Percentiles rank a stretch among this genome's conserved stretches.
Conservation (phyloP, 2,113 vertebrate species). For the Grallaria varia region DNA sequence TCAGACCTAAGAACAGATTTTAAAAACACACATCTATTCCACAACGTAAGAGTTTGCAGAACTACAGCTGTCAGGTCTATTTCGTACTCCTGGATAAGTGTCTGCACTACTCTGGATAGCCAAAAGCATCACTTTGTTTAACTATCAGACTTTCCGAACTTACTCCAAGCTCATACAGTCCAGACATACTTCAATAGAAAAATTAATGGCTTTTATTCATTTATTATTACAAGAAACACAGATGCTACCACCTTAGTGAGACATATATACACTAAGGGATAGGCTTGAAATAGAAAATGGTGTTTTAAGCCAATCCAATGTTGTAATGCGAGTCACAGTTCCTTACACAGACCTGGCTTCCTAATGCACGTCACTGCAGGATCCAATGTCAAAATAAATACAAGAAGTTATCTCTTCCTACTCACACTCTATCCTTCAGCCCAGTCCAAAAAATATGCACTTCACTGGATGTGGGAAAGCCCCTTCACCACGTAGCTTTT, state of each 20-base stretch:
- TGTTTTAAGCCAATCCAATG: neutral
- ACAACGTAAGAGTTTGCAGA: neutral
- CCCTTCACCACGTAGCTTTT: neutral
- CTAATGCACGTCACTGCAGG: rapidly evolving
- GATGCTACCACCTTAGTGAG: neutral
- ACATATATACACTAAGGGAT: neutral
- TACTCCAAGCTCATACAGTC: neutral
- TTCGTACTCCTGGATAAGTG: neutral
- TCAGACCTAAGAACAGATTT: neutral
- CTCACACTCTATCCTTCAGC: neutral
- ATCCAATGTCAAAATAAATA: constrained; percentile 9
- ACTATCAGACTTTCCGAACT: neutral
- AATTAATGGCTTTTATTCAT: neutral
- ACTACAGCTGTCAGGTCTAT: neutral
- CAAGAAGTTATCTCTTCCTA: neutral
- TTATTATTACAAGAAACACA: neutral
- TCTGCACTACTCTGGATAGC: neutral
- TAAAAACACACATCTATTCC: neutral
- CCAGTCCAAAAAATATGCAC: neutral
- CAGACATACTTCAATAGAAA: neutral
- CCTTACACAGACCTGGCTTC: neutral
- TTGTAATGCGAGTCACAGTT: neutral
- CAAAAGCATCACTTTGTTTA: neutral
- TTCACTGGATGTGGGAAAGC: neutral
- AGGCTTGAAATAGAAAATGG: neutral